Conservation (phyloP, 1,140 invertebrate genomes). For the Anastatus disparis region DNA sequence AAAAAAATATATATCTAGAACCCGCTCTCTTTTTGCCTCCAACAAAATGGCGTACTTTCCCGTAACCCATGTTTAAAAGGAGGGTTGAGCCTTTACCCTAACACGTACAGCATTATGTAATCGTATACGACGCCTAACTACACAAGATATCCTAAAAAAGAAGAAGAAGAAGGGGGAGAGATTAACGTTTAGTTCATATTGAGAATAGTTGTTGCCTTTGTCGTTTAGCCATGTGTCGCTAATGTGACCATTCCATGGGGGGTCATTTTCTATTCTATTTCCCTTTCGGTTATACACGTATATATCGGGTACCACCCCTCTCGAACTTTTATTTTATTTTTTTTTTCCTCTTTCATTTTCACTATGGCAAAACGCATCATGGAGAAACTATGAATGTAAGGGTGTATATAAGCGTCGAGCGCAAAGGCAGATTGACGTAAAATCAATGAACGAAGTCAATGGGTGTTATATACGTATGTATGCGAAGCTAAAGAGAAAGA, state of each 20-base stretch:
- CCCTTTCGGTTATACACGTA: conserved; percentile 44
- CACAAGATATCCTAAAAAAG: conserved; percentile 53
- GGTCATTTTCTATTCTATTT: conserved; percentile 69
- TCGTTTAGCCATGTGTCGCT: conserved; percentile 65
- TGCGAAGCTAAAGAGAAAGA: too few relatives aligned
- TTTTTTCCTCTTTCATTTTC: conserved; percentile 56
- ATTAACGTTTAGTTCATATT: too few relatives aligned
- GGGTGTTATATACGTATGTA: conserved; percentile 44
- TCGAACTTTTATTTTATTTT: too few relatives aligned
- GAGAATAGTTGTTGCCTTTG: conserved; percentile 48
- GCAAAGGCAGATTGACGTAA: conserved; percentile 63
- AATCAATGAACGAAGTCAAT: conserved; percentile 69
- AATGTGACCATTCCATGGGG: conserved; percentile 63
- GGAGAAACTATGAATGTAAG: conserved; percentile 63
- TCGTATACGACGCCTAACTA: conserved; percentile 57
- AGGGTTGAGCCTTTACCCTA: neutral
- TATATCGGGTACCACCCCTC: too few relatives aligned
- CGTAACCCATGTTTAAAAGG: neutral
- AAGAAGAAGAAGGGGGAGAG: conserved; percentile 45
- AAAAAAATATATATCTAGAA: too few relatives aligned
- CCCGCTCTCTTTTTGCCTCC: neutral
- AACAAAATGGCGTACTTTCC: neutral
- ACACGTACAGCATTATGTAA: conserved; percentile 55
- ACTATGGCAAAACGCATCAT: conserved; percentile 68
- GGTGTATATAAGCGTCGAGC: conserved; percentile 31